Base-by-base conservation (phyloP, 2,888 invertebrate species). In the Drosophila ezoana region DNA sequence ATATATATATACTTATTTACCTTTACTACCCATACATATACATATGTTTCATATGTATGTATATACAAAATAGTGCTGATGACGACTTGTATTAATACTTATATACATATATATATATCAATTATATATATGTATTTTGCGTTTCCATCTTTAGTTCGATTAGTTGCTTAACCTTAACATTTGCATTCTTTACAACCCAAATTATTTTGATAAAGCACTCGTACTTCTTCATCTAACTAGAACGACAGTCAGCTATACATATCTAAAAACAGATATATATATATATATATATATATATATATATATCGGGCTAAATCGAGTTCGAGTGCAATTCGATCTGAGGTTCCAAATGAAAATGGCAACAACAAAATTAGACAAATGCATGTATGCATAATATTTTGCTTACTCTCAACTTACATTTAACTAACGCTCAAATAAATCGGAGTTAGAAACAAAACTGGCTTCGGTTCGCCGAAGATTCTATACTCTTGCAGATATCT, bases 151-250 rank as follows among this genome's bases (percentile, higher is more conserved):
- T 81, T 0, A 40, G 60, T 81, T 79, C 6, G 20, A 61, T 81
- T 37, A 64, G 56, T 79, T 81, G 53, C 66, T 67, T 59, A 37
- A 71, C 18, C 44, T 54, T 16, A 43, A 62, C 4, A 51, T 59
- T 45, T 54, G 56, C 37, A 53, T 72, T 72, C 49, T 51, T 78
- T 73, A 76, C 48, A 65, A 76, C 58, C 58, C 49, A 49, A 57
- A 57, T 73, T 52, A 62, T 73, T 63, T 76, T 65, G 62, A 72
- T 66, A 66, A 73, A 76, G 76, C 72, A 76, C 76, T 76, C 72
- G 75, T 60, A 68, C 63, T 72, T 62, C 69, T 65, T 76, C 72
- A 76, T 76, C 72, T 58, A 76, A 68, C 41, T 51, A 72, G 52
- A 61, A 54, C 60, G 58, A 57, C 40, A 53, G 61, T 54, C 54